These are phyloP conservation scores for Gymnoscelis rufifasciata DNA, from an alignment of 2,888 invertebrate species.

Conservation along the genomic window DNA sequence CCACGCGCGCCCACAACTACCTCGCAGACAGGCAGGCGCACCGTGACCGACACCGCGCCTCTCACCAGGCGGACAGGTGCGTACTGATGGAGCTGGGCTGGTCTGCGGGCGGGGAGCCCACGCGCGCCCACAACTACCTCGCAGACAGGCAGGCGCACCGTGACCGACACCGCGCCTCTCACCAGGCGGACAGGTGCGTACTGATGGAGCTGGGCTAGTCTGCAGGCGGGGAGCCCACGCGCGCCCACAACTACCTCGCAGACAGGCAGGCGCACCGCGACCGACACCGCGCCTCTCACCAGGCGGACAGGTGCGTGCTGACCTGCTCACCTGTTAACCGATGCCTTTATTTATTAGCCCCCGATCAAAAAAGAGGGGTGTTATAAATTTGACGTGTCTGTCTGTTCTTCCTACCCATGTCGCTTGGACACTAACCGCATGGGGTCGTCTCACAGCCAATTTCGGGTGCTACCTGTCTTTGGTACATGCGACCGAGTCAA, in stretches of 20 bases:
- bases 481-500: no score
- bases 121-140: slow-evolving; percentile 82
- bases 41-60: slow-evolving; percentile 25
- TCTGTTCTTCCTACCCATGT: no score
- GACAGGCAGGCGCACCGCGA: slow-evolving; percentile 67
- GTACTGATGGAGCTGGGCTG: slow-evolving; percentile 79
- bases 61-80: slow-evolving; percentile 8
- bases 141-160: slow-evolving; percentile 71
- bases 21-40: slow-evolving; percentile 79
- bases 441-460: no score
- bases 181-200: slow-evolving; percentile 6
- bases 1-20: slow-evolving; percentile 80
- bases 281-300: slow-evolving; percentile 1
- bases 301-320: slow-evolving; percentile 28
- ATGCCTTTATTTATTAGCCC: no score
- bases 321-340: no score
- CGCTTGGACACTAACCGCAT: no score
- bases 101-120: slow-evolving; percentile 65
- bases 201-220: slow-evolving; percentile 81
- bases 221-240: slow-evolving; percentile 60
- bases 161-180: slow-evolving; percentile 21
- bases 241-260: slow-evolving; percentile 83
- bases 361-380: no score
- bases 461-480: no score
- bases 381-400: no score